Evolutionary conservation across 2,888 invertebrate species (phyloP), one percentile per base, ranked within the genome.

Genomic region (Tortricodes alternella): DNA sequence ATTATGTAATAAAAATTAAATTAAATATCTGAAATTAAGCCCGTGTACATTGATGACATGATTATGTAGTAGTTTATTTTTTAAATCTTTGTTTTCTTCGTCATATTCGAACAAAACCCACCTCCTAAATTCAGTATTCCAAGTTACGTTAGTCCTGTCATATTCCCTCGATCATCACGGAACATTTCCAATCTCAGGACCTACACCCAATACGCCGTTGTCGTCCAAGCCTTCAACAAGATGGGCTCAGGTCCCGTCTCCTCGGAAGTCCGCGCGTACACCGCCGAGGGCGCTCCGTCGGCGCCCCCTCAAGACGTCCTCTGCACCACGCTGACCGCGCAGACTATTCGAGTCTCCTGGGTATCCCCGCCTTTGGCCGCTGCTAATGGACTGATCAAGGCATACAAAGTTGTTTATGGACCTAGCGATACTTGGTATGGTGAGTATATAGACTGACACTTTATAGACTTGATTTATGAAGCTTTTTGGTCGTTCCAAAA

Each of bases 201-300:
- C 0, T 98, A 98, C 89, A 98, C 98, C 0, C 97, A 97, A 81
- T 98, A 98, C 86, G 95, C 97, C n/a, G 96, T 98, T 16, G 97
- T 98, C 15, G 97, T 98, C 6, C 98, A 98, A 88, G 97, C 97
- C 0, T 98, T 97, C 81, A 99, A 98, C 87, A 96, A 96, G 83
- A 95, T 97, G 71, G 98, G 98, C 9, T 95, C 97, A 1, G 98
- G 98, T 23, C 98, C 98, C 0, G 93, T 96, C 74, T 96, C 97
- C 38, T 95, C 95, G 48, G 97, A 98, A 83, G 93, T 96, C 34
- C 95, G 95, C 73, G 97, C 97, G 57, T 97, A 97, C 78, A 98
- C 98, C 1, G 96, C 98, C 8, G 98, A 99, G 91, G 98, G 98
- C 46, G 95, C 96, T 1, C 97, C 97, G 9, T 97, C 97, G 67